Conservation (phyloP, 2,113 vertebrate species). For the Muntiacus reevesi region DNA sequence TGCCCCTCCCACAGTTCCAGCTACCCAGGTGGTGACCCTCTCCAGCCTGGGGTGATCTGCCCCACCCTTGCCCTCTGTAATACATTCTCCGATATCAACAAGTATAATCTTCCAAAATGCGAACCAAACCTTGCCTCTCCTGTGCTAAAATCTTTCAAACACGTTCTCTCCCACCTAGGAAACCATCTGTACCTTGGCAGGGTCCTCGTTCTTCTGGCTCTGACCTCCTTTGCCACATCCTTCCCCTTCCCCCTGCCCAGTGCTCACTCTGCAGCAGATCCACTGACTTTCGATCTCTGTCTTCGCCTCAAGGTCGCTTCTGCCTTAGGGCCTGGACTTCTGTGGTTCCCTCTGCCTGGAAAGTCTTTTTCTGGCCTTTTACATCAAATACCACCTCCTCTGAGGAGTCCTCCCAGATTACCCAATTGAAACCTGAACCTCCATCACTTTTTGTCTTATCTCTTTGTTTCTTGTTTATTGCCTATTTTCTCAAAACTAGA, state of each 20-base stretch:
- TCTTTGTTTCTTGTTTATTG: not conserved
- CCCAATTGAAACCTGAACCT: not conserved
- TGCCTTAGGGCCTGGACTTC: not conserved
- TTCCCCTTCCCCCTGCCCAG: too few species aligned
- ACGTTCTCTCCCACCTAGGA: not conserved
- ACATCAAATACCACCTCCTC: not conserved
- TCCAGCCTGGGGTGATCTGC: not conserved
- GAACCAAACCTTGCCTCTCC: not conserved
- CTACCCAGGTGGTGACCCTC: too few species aligned
- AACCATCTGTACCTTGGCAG: not conserved
- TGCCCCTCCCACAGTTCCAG: not conserved
- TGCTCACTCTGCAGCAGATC: not conserved
- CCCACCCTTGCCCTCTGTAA: not conserved
- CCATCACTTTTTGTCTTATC: not conserved
- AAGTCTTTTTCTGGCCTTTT: not conserved
- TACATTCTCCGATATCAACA: not conserved
- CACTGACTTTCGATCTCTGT: not conserved
- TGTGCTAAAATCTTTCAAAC: not conserved
- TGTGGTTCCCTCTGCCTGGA: not conserved
- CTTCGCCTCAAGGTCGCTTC: accelerated
- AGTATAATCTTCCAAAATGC: not conserved
- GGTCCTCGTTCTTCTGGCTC: not conserved
- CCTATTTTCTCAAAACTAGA: not conserved
- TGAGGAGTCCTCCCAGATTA: not conserved
- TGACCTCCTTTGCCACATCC: not conserved